Evolutionary conservation across 1,140 invertebrate species (phyloP), one percentile per base, ranked within the genome.

Genomic region (Coenobita brevimanus): DNA sequence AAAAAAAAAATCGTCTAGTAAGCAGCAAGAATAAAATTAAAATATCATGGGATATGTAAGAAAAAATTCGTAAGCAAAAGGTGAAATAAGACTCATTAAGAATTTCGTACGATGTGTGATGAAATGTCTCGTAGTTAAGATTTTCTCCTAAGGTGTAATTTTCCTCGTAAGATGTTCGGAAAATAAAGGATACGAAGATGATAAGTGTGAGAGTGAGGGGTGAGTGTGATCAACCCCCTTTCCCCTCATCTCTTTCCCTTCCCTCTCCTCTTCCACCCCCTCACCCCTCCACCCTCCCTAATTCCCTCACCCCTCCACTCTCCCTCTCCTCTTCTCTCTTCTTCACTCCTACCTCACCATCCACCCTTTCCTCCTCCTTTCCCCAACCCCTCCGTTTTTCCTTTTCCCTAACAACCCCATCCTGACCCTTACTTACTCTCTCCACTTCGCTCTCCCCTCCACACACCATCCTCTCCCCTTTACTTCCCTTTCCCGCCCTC

Each of bases 291-390:
- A 10, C n/a, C n/a, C n/a, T n/a, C n/a, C n/a, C n/a, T n/a, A n/a
- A n/a, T n/a, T n/a, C n/a, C n/a, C n/a, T n/a, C n/a, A n/a, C n/a
- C n/a, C n/a, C n/a, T n/a, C n/a, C n/a, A n/a, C n/a, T n/a, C n/a
- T n/a, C n/a, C 67, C 30, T 33, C 27, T 38, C 41, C 24, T 38
- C n/a, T 10, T 57, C 67, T n/a, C 21, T 21, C 67, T 71, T 38
- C 67, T 71, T 38, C 67, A 57, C 10, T 71, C 67, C 67, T 30
- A n/a, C 67, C 67, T 71, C 67, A 30, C 41, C 67, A 30, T 71
- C 67, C 67, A 38, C 67, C 67, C 41, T 38, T 38, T 27, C 75
- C 75, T 71, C 75, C 38, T 78, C 15, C 38, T 50, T 43, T 1
- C 46, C 38, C 36, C 43, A 36, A 15, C 30, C 43, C 43, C 57